Conservation (phyloP, 2,113 vertebrate species). For the Gymnogyps californianus region DNA sequence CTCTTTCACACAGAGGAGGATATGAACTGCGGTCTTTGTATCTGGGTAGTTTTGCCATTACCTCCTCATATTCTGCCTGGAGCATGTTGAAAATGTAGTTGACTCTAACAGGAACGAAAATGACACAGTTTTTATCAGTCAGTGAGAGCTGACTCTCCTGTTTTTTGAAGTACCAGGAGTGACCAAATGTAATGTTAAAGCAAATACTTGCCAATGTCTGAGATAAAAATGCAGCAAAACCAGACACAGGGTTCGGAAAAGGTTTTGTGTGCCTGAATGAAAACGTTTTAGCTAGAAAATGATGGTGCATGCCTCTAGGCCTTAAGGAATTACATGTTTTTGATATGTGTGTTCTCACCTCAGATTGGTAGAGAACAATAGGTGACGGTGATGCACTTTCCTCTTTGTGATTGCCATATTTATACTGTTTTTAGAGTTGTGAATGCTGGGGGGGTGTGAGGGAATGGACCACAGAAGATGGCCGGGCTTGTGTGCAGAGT, state of each 20-base stretch:
- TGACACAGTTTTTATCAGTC: not conserved
- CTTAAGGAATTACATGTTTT: not conserved
- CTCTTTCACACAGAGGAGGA: not conserved
- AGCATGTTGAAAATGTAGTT: not conserved
- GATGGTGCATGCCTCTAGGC: not conserved
- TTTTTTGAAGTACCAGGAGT: not conserved
- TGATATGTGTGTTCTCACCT: not conserved
- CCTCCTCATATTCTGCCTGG: not conserved
- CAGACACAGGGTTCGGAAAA: not conserved
- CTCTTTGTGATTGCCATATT: not conserved
- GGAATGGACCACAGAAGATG: not conserved
- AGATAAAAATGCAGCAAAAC: not conserved
- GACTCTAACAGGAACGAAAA: not conserved
- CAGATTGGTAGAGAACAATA: not conserved
- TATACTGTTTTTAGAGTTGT: not conserved
- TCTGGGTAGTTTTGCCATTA: not conserved
- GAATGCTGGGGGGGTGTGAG: not conserved
- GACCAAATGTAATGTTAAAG: not conserved
- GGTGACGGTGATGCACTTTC: not conserved
- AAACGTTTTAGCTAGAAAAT: not conserved
- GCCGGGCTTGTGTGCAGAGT: not conserved
- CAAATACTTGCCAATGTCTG: not conserved
- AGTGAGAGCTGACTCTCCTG: not conserved
- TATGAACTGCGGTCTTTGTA: not conserved
- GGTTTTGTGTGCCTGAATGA: not conserved